Evolutionary conservation across 2,888 invertebrate genomes (phyloP), one percentile per base, ranked within the genome.

Genomic region (Pimpla rufipes): DNA sequence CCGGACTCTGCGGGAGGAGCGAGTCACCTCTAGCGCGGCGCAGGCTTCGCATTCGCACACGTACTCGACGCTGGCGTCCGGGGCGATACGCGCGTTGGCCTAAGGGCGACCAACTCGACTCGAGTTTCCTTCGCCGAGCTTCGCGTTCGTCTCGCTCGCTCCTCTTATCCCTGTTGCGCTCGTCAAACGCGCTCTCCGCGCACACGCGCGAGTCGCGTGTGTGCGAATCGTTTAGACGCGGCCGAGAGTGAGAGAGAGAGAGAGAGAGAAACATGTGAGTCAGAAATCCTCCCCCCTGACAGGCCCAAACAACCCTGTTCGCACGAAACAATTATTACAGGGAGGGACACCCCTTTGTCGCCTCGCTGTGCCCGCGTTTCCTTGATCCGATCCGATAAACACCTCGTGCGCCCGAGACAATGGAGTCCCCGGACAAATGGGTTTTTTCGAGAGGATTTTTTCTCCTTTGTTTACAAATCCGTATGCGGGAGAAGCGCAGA

Each of bases 121-220:
- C 59, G 68, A 50, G 59, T 77, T 76, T 76, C 55, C 57, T 75
- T 52, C 52, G n/a, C 40, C 40, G 18, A 47, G 59, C 55, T 59
- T 57, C 13, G n/a, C n/a, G 21, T 55, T 40, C 57, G 57, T 23
- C 16, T 57, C 11, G 42, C 64, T 40, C 52, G 37, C 42, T 75
- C n/a, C n/a, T n/a, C n/a, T n/a, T n/a, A n/a, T n/a, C n/a, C n/a
- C n/a, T n/a, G n/a, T n/a, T n/a, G n/a, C n/a, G 52, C 52, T 29
- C 64, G 47, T 18, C 11, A 16, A 79, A 81, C 37, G 47, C 50
- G 40, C 52, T 37, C n/a, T n/a, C n/a, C n/a, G n/a, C n/a, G 35
- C 42, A 40, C 42, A 59, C 74, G 81, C 74, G 76, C 67, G 10
- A 81, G 37, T 35, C 40, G 18, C 23, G 64, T 70, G 47, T 23